A percentile compares a stretch with the other conserved stretches of the same genome.
phyloP scores from a whole-genome alignment of 2,113 vertebrate genomes.

The Pollachius pollachius region DNA sequence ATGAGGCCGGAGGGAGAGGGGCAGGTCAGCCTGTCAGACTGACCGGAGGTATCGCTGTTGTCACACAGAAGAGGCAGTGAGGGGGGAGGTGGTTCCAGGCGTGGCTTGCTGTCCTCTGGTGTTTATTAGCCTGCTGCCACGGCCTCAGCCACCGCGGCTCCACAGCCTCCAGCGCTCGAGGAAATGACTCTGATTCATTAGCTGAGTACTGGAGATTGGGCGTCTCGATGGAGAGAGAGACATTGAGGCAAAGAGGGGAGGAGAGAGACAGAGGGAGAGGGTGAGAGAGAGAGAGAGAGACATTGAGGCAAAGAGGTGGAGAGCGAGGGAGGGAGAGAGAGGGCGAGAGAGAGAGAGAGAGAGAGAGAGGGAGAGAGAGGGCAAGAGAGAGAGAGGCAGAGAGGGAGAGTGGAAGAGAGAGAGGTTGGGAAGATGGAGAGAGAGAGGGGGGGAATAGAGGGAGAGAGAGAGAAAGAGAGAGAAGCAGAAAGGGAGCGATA shows the following conservation, averaged over 20 bases:
- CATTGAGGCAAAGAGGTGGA: conserved; percentile 26
- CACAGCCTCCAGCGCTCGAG: conserved; percentile 58
- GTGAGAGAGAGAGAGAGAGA: too few relatives aligned
- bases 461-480: conserved; percentile 21
- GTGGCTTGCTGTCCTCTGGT: conserved; percentile 35
- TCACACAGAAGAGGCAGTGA: too few relatives aligned
- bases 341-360: neutral
- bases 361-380: conserved; percentile 9
- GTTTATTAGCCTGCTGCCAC: conserved; percentile 54
- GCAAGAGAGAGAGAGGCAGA: conserved; percentile 18
- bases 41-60: too few relatives aligned
- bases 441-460: conserved; percentile 32
- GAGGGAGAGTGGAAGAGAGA: neutral
- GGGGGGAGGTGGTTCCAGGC: neutral
- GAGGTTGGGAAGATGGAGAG: conserved; percentile 1
- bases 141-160: conserved; percentile 8
- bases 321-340: conserved; percentile 29
- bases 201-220: conserved; percentile 56
- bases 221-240: conserved; percentile 25
- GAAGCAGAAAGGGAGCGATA: conserved; percentile 2
- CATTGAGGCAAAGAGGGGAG: neutral
- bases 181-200: conserved; percentile 68
- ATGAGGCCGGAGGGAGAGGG: too few relatives aligned
- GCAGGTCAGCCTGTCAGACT: too few relatives aligned
- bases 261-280: conserved; percentile 28